A percentile compares a stretch with the other conserved stretches of the same genome.
Conservation (phyloP, 2,113 vertebrate genomes). For the zebrafish (Danio rerio) region DNA sequence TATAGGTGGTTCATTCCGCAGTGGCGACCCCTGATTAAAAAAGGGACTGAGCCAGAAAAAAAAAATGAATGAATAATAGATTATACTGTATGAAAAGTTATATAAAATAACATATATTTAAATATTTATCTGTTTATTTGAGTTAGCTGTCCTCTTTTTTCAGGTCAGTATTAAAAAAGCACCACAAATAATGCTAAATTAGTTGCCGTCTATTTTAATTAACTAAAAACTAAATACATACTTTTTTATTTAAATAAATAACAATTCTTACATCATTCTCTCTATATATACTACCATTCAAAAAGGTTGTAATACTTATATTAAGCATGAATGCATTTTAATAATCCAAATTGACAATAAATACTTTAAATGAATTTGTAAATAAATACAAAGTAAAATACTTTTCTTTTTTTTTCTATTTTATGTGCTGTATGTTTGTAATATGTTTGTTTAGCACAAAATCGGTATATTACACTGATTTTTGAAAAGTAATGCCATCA, state of each 20-base stretch:
- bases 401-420: too few species aligned
- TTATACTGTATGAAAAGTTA: too few species aligned
- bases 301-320: neutral
- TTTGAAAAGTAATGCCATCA: neutral
- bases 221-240: neutral
- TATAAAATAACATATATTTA: too few species aligned
- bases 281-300: neutral
- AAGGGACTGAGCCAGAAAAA: too few species aligned
- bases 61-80: too few species aligned
- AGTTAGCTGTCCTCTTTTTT: neutral
- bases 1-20: too few species aligned
- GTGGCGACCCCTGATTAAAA: too few species aligned
- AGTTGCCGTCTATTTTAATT: neutral
- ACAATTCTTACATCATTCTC: neutral
- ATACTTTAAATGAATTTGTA: too few species aligned
- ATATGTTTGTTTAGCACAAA: neutral
- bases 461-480: neutral
- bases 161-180: neutral
- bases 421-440: too few species aligned
- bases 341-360: neutral
- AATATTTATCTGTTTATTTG: too few species aligned
- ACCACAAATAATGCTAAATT: neutral
- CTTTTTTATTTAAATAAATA: too few species aligned
- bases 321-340: neutral
- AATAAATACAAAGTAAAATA: neutral